These are phyloP conservation scores for Sebastes taczanowskii DNA, from an alignment of 2,797 vertebrate species.

Conservation along the genomic window DNA sequence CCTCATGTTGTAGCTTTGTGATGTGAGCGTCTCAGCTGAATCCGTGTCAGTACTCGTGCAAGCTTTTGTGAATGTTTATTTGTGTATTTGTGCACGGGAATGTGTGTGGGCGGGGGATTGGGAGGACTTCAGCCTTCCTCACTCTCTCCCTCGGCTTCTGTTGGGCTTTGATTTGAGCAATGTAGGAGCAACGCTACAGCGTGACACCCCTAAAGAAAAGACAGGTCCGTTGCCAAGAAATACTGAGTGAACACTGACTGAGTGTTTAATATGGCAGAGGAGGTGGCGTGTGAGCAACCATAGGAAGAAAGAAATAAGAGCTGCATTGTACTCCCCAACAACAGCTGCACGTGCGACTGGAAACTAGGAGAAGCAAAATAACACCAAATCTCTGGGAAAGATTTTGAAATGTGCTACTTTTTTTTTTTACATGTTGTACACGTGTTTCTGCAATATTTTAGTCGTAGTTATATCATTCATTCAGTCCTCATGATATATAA, in stretches of 20 bases:
- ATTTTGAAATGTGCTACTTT: neutral
- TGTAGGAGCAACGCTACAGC: conserved; percentile 30
- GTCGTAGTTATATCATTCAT: conserved; percentile 46
- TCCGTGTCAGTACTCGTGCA: neutral
- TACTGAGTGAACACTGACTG: conserved; percentile 51
- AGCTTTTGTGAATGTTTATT: conserved; percentile 21
- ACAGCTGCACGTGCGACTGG: conserved; percentile 18
- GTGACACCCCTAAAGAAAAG: conserved; percentile 52
- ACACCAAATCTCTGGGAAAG: neutral
- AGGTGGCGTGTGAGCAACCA: conserved; percentile 44
- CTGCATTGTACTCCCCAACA: conserved; percentile 25
- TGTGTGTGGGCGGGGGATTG: conserved; percentile 17
- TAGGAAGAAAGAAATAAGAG: conserved; percentile 33
- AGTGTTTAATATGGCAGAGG: conserved; percentile 53
- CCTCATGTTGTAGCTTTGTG: conserved; percentile 21
- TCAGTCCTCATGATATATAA: conserved; percentile 15
- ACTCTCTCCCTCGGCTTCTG: conserved; percentile 22
- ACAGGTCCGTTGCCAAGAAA: conserved; percentile 60
- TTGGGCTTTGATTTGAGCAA: conserved; percentile 49
- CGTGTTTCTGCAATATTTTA: conserved; percentile 18
- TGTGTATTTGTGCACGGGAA: conserved; percentile 25
- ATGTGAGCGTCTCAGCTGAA: conserved; percentile 11
- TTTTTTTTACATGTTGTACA: neutral
- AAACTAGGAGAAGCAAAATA: conserved; percentile 17
- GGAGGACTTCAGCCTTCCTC: conserved; percentile 28